Evolutionary conservation across 2,797 vertebrate species (phyloP), one percentile per base, ranked within the genome.

Genomic region (Pyrocephalus nanus): DNA sequence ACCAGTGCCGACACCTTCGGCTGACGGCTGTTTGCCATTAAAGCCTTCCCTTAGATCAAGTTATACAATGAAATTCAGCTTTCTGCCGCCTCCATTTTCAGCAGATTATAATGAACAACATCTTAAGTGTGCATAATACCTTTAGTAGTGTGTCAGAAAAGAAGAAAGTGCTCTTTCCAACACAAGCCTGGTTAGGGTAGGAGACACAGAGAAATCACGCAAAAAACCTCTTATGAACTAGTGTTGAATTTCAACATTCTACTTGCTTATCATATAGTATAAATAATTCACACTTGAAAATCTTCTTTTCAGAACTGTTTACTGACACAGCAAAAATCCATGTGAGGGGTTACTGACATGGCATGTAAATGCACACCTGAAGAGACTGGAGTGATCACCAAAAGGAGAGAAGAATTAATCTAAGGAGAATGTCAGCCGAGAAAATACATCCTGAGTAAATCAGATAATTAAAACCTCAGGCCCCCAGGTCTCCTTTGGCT

Each of bases 231-330:
- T 94, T 83, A 50, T 2, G 73, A 97, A 97, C 97, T 94, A 96
- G 97, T 96, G 97, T 96, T 98, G 97, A 97, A 98, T 99, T 99
- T 98, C 98, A 90, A 96, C 96, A 93, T 96, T 96, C 97, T 75
- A 71, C 96, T 98, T 98, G 78, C 96, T 98, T 98, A 98, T 98
- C 98, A 98, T 96, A 95, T 77, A 95, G 95, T 93, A 98, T 99
- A 98, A 99, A 99, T 99, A 98, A 99, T 99, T 99, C 98, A 99
- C 97, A 84, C 85, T 95, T 94, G 86, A 98, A 98, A 98, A 98
- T 98, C 97, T 97, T 97, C 98, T 98, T 98, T 98, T 98, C 97
- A 97, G 97, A 98, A 98, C 98, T 98, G 98, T 98, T 98, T 98
- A 98, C 98, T 98, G 98, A 99, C 98, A 98, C 96, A 98, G 98